These are phyloP conservation scores for Leptarthrus brevirostris DNA, from an alignment of 2,888 invertebrate species.

Conservation along the genomic window DNA sequence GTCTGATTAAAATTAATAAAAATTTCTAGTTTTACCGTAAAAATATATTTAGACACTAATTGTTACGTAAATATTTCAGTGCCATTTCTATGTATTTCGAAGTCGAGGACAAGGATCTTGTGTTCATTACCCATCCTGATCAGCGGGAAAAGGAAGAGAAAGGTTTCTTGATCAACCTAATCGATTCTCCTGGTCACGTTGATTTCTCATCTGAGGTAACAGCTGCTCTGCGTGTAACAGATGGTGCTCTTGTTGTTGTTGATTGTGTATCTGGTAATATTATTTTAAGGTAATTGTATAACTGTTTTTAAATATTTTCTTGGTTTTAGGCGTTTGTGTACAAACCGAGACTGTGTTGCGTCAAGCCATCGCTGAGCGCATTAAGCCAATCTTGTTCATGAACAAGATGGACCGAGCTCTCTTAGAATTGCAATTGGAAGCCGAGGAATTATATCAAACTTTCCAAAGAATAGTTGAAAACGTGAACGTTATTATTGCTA, in stretches of 20 bases:
- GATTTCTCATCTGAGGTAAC: slow-evolving; percentile 99
- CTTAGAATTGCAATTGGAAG: slow-evolving; percentile 94
- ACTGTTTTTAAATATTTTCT: too few species aligned
- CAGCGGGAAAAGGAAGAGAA: slow-evolving; percentile 90
- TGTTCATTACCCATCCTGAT: slow-evolving; percentile 90
- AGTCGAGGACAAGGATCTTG: slow-evolving; percentile 92
- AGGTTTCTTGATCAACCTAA: slow-evolving; percentile 99
- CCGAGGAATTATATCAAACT: slow-evolving; percentile 97
- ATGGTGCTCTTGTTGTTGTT: slow-evolving; percentile 99
- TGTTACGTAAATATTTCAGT: slow-evolving; percentile 68
- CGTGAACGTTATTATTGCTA: slow-evolving; percentile 99
- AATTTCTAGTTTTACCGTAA: background rate
- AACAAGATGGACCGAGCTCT: slow-evolving; percentile 99
- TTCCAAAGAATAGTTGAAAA: slow-evolving; percentile 99
- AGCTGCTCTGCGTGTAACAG: slow-evolving; percentile 99
- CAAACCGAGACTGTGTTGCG: slow-evolving; percentile 99
- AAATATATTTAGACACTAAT: background rate
- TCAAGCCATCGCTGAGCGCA: slow-evolving; percentile 99
- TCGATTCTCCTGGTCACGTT: slow-evolving; percentile 99
- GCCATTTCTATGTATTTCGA: slow-evolving; percentile 99
- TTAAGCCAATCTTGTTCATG: slow-evolving; percentile 99
- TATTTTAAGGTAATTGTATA: too few species aligned
- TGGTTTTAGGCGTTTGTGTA: slow-evolving; percentile 94
- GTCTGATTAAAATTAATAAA: slow-evolving; percentile 51
- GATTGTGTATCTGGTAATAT: slow-evolving; percentile 98